Evolutionary conservation across 2,797 vertebrate species (phyloP).

Genomic region (Huso huso): DNA sequence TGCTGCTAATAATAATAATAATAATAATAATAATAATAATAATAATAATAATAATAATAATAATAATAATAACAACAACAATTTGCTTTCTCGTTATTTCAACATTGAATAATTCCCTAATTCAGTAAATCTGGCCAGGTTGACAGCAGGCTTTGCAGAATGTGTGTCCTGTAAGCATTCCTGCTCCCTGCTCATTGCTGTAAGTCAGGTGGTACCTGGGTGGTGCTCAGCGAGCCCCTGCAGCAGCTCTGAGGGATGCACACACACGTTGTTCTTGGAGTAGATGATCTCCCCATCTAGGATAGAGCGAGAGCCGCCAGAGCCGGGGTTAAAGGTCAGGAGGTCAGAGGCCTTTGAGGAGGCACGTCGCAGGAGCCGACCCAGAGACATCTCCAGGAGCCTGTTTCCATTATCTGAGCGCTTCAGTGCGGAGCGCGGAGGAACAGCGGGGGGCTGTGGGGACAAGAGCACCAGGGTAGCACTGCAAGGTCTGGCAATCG

Average conservation of each 20-base stretch:
- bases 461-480: slow-evolving; percentile 5
- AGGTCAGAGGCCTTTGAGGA: slow-evolving; percentile 92
- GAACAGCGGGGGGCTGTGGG: slow-evolving; percentile 1
- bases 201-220: slow-evolving; percentile 68
- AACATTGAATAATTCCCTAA: too few species aligned
- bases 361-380: slow-evolving; percentile 90
- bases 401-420: slow-evolving; percentile 79
- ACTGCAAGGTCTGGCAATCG: background rate
- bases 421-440: slow-evolving; percentile 25
- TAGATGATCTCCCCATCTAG: slow-evolving; percentile 91
- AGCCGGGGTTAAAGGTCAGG: slow-evolving; percentile 78
- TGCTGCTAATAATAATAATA: too few species aligned
- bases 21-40: too few species aligned
- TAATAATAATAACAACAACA: too few species aligned
- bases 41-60: too few species aligned
- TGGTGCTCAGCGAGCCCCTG: slow-evolving; percentile 84
- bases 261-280: slow-evolving; percentile 97
- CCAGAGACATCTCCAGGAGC: slow-evolving; percentile 84
- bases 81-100: too few species aligned
- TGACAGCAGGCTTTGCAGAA: background rate
- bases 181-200: background rate
- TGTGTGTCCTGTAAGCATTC: too few species aligned
- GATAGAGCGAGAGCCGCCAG: slow-evolving; percentile 49
- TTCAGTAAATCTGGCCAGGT: background rate
- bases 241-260: slow-evolving; percentile 83